These are phyloP conservation scores for Liposcelis brunnea DNA, from an alignment of 2,888 invertebrate species.

Conservation along the genomic window DNA sequence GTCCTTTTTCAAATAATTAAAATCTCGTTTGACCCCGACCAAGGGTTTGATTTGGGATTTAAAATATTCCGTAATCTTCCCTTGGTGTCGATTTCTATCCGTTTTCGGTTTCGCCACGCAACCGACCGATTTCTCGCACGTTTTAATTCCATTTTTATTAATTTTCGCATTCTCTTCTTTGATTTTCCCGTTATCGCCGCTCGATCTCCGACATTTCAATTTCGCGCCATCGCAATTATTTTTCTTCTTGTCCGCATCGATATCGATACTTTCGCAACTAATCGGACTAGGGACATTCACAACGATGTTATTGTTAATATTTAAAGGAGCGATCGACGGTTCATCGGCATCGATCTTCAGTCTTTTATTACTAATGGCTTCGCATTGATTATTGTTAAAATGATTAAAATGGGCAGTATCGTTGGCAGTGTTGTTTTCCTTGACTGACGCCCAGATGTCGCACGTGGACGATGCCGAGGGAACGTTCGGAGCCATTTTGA, in stretches of 20 bases:
- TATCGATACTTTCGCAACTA: slow-evolving; percentile 11
- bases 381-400: slow-evolving; percentile 19
- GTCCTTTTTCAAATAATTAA: slow-evolving; percentile 12
- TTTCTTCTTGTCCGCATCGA: slow-evolving; percentile 11
- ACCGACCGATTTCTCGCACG: slow-evolving; percentile 11
- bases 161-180: slow-evolving; percentile 15
- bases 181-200: slow-evolving; percentile 13
- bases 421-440: slow-evolving; percentile 12
- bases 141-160: slow-evolving; percentile 13
- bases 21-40: slow-evolving; percentile 14
- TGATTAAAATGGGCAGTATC: slow-evolving; percentile 17
- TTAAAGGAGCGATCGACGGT: not conserved
- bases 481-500: slow-evolving; percentile 12
- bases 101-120: too few relatives aligned
- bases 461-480: slow-evolving; percentile 7
- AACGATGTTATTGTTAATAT: slow-evolving; percentile 3
- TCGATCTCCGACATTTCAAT: slow-evolving; percentile 11
- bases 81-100: slow-evolving; percentile 31
- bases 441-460: slow-evolving; percentile 9
- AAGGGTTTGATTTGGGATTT: slow-evolving; percentile 29
- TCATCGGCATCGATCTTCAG: slow-evolving; percentile 18
- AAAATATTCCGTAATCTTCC: slow-evolving; percentile 71
- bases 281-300: not conserved
- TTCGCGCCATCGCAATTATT: not conserved
- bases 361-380: slow-evolving; percentile 24